These are phyloP conservation scores for Chamaetylas fuelleborni DNA, from an alignment of 2,113 vertebrate genomes.

Conservation along the genomic window DNA sequence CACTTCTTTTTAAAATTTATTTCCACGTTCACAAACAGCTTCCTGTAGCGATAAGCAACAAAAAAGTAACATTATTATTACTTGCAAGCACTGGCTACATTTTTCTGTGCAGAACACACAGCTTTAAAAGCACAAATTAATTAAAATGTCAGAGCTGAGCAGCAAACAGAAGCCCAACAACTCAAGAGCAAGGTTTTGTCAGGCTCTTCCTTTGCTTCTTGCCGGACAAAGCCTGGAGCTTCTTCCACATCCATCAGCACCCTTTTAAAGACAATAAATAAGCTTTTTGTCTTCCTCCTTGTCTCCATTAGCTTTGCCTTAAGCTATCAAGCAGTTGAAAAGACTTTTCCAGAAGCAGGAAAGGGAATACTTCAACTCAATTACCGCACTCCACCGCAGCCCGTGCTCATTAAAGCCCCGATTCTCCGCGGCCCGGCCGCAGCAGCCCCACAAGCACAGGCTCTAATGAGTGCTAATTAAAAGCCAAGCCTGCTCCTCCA, in stretches of 20 bases:
- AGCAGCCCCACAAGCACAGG: background rate
- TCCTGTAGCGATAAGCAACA: background rate
- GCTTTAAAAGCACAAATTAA: background rate
- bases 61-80: background rate
- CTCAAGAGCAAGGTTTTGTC: background rate
- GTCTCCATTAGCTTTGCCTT: constrained; percentile 37
- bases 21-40: background rate
- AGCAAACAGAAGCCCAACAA: background rate
- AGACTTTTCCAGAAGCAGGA: constrained; percentile 2
- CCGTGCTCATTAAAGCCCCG: background rate
- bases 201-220: background rate
- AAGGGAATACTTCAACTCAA: constrained; percentile 54
- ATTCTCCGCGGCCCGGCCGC: background rate
- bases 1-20: background rate
- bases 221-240: background rate
- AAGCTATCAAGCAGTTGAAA: constrained; percentile 37
- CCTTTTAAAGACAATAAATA: constrained; percentile 20
- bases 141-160: background rate
- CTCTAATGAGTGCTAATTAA: constrained; percentile 55
- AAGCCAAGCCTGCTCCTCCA: background rate
- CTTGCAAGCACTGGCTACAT: background rate
- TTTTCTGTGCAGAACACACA: background rate
- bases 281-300: constrained; percentile 19
- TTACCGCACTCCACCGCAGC: constrained; percentile 1
- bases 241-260: background rate